Base-by-base conservation (phyloP, 2,797 vertebrate genomes). In the Pristis pectinata region DNA sequence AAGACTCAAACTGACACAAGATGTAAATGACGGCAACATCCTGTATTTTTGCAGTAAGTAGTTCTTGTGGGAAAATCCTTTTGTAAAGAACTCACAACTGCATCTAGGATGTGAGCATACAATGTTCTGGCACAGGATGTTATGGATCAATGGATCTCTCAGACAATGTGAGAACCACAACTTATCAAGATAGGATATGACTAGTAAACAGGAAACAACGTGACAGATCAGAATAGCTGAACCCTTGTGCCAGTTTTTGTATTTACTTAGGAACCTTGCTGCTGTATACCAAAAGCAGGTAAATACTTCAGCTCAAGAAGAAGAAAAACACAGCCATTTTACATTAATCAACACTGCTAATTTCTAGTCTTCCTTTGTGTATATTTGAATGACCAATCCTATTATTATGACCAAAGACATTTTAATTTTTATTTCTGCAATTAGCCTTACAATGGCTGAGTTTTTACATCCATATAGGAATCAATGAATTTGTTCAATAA, bases 21-120 rank as follows among this genome's bases (percentile, higher is more conserved):
- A 76, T 94, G 44, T 56, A 30, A 94, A 76, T 93, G 41, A 94
- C n/a, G 4, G 87, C 67, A 61, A 91, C 70, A 94, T 94, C 67
- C 92, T 94, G 67, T 44, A 67, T 10, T 76, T 49, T 27, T 27
- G 30, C 7, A 34, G 37, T 94, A n/a, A 94, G 41, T 56, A 94
- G 49, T 94, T 94, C 92, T 93, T 76, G 92, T 94, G 92, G 70
- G 92, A 94, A 94, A 49, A 94, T 94, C 70, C 70, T 94, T 94
- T 76, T 76, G 61, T 53, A 53, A 94, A 74, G 41, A 74, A 72
- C 67, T 74, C 91, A 93, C 91, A 93, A 72, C 30, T 53, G 70
- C 49, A 94, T 49, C 34, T 74, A 76, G 92, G 92, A 94, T 76
- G 44, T 94, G 92, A 72, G 41, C 49, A 53, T 49, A 94, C 92